Conservation (phyloP, 2,888 invertebrate genomes). For the Eristalis arbustorum region DNA sequence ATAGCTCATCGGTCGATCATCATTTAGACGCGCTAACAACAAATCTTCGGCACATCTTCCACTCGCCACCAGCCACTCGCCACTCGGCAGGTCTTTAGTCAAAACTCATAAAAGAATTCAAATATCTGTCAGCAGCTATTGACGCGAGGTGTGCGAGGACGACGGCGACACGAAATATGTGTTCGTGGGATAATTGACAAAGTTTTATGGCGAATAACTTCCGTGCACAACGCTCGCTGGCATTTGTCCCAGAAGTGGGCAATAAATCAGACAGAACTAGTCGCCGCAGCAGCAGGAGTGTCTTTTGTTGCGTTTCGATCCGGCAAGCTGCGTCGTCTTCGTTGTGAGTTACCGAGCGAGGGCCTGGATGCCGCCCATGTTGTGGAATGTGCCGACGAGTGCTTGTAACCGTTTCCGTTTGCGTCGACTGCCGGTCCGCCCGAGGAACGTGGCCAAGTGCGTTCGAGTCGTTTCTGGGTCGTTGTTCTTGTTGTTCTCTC, state of each 20-base stretch:
- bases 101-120: constrained; percentile 3
- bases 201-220: constrained; percentile 1
- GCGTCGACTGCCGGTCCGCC: constrained; percentile 1
- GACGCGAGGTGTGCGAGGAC: background rate
- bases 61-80: background rate
- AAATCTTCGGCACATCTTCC: constrained; percentile 11
- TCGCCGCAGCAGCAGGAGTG: background rate
- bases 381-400: background rate
- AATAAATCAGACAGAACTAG: constrained; percentile 15
- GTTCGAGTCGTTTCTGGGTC: constrained; percentile 6
- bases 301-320: background rate
- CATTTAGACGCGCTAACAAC: constrained; percentile 1
- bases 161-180: background rate
- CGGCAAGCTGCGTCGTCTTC: background rate
- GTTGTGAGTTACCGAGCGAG: background rate
- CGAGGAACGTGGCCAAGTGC: background rate
- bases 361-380: background rate
- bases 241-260: constrained; percentile 8
- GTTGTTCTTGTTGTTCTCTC: background rate
- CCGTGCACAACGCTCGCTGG: constrained; percentile 8
- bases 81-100: background rate
- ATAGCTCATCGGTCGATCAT: background rate
- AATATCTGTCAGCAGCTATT: constrained; percentile 4
- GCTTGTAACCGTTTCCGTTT: background rate
- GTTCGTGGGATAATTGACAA: constrained; percentile 21